These are phyloP conservation scores for Athetis lepigone DNA, from an alignment of 2,888 invertebrate genomes.

Conservation along the genomic window DNA sequence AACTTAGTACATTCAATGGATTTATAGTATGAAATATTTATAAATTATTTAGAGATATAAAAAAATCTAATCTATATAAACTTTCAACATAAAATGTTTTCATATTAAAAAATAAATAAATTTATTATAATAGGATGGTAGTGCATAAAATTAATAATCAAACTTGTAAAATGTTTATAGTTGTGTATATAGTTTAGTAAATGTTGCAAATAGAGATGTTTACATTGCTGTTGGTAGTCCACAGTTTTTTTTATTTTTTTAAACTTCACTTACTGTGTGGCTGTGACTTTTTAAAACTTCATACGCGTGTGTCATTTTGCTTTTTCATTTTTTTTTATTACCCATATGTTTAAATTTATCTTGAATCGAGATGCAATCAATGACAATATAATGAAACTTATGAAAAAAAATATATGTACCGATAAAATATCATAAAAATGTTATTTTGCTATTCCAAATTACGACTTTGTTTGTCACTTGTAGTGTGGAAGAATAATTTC, in stretches of 20 bases:
- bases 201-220: slow-evolving; percentile 43
- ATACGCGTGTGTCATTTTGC: neutral
- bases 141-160: slow-evolving; percentile 44
- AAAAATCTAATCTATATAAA: slow-evolving; percentile 48
- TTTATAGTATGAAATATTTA: slow-evolving; percentile 66
- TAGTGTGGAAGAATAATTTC: slow-evolving; percentile 23
- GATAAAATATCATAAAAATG: slow-evolving; percentile 20
- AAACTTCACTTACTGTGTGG: slow-evolving; percentile 42
- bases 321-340: slow-evolving; percentile 8
- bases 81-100: slow-evolving; percentile 60
- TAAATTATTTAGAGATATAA: slow-evolving; percentile 61
- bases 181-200: slow-evolving; percentile 45
- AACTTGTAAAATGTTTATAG: slow-evolving; percentile 42
- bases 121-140: slow-evolving; percentile 53
- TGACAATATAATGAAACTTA: slow-evolving; percentile 79
- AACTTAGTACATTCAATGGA: slow-evolving; percentile 74
- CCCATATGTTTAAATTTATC: slow-evolving; percentile 27
- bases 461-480: slow-evolving; percentile 19
- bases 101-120: slow-evolving; percentile 47
- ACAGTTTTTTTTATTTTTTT: slow-evolving; percentile 35
- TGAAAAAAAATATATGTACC: slow-evolving; percentile 58
- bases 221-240: slow-evolving; percentile 41
- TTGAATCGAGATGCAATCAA: slow-evolving; percentile 69
- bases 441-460: slow-evolving; percentile 41
- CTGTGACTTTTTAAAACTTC: slow-evolving; percentile 46